phyloP scores from a whole-genome alignment of 2,797 vertebrate genomes.

The Bryconaethiops microstoma region DNA sequence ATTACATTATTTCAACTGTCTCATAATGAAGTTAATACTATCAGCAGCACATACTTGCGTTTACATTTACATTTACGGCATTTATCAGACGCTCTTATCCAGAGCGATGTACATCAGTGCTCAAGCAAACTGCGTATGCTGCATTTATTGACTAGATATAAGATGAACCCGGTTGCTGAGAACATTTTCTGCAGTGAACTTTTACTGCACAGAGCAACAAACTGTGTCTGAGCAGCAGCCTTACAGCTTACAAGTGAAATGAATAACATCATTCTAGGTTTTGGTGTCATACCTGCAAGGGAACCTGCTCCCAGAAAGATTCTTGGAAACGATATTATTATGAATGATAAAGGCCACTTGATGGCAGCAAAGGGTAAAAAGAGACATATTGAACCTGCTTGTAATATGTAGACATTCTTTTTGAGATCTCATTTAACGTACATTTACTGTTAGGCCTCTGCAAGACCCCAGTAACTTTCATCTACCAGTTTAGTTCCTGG shows the following conservation, averaged over 20 bases:
- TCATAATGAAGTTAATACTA: no score
- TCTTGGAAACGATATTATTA: no score
- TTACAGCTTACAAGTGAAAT: not conserved
- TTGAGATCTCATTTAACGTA: not conserved
- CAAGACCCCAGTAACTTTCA: not conserved
- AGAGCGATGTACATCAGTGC: no score
- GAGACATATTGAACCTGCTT: no score
- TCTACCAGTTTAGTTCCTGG: not conserved
- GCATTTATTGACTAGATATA: not conserved
- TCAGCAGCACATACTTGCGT: not conserved
- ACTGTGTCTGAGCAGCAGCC: not conserved
- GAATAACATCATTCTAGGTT: not conserved
- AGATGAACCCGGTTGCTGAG: no score
- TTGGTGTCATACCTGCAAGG: no score
- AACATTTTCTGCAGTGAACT: no score
- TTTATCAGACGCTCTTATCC: no score
- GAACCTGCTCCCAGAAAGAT: no score
- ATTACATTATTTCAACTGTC: no score
- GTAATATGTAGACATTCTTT: not conserved
- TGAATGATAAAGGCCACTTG: conserved; percentile 21
- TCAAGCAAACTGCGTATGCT: no score
- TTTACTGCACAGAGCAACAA: not conserved
- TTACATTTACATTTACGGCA: no score
- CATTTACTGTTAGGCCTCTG: not conserved
- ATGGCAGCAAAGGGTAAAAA: conserved; percentile 36